Conservation (phyloP, 2,797 vertebrate genomes). For the Scarus forsteni region DNA sequence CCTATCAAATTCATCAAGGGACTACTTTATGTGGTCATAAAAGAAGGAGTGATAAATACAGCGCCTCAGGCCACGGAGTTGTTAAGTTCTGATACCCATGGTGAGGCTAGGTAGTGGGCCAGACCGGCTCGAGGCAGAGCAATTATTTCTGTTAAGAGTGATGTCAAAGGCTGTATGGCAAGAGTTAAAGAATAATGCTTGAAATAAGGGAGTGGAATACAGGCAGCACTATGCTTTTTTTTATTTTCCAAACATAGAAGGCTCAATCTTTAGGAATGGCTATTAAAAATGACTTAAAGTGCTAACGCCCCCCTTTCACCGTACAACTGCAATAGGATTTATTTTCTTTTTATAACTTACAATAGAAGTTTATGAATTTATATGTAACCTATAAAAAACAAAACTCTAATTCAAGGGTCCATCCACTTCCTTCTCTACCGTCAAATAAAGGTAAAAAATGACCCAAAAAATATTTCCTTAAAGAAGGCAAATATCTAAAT, state of each 20-base stretch:
- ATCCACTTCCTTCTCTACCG: no score
- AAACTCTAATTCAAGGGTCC: no score
- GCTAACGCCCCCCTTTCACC: no score
- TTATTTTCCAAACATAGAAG: conserved; percentile 11
- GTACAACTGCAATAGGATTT: no score
- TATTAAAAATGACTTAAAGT: no score
- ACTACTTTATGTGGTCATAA: conserved; percentile 76
- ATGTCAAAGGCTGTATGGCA: conserved; percentile 39
- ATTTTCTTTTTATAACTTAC: no score
- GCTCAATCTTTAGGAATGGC: neutral
- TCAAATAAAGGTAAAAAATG: no score
- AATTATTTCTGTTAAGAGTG: conserved; percentile 55
- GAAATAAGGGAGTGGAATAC: conserved; percentile 32
- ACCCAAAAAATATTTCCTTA: no score
- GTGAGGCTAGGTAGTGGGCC: conserved; percentile 36
- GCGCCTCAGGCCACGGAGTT: conserved; percentile 66
- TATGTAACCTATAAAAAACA: no score
- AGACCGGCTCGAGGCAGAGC: conserved; percentile 42
- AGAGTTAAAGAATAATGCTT: conserved; percentile 34
- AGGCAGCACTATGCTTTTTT: conserved; percentile 13
- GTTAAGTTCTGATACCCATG: conserved; percentile 60
- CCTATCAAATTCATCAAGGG: conserved; percentile 80
- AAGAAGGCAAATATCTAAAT: no score
- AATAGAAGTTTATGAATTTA: no score
- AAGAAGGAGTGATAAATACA: conserved; percentile 78